These are phyloP conservation scores for Rambutsinella grinnellia DNA, from an alignment of 2,888 invertebrate species.

Conservation along the genomic window DNA sequence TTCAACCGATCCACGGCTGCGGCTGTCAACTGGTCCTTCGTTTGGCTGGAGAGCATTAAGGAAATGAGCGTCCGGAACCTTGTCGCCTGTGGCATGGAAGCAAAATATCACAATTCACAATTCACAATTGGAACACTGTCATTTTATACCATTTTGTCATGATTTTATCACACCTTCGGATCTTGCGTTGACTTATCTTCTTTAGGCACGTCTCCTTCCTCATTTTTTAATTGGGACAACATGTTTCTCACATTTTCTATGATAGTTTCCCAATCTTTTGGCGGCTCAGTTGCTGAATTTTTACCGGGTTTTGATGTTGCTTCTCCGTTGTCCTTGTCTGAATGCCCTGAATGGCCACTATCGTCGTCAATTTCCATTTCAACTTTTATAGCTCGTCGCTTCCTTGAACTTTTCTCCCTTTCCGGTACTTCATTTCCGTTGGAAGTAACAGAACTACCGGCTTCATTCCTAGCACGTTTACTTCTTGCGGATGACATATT, in stretches of 20 bases:
- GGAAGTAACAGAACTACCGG: no score
- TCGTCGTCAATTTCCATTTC: no score
- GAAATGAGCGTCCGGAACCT: conserved; percentile 91
- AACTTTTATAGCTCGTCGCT: no score
- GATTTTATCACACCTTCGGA: conserved; percentile 71
- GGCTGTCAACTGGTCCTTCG: conserved; percentile 93
- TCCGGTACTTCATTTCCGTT: no score
- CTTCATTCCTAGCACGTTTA: no score
- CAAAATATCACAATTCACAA: conserved; percentile 34
- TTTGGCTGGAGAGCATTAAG: conserved; percentile 97
- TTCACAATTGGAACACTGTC: no score
- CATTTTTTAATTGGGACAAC: conserved; percentile 91
- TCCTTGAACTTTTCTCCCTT: no score
- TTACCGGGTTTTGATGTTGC: no score
- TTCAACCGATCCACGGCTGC: conserved; percentile 88
- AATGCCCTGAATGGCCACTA: no score
- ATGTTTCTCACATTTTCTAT: conserved; percentile 85
- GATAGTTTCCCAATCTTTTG: conserved; percentile 79
- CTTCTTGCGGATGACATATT: no score
- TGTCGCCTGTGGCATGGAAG: conserved; percentile 74
- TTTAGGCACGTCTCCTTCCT: conserved; percentile 79
- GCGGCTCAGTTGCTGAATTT: conserved; percentile 70
- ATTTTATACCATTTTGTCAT: no score
- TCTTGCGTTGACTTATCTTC: conserved; percentile 75
- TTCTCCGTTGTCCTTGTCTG: no score